Conservation (phyloP, 2,113 vertebrate genomes). For the Zapornia atra region DNA sequence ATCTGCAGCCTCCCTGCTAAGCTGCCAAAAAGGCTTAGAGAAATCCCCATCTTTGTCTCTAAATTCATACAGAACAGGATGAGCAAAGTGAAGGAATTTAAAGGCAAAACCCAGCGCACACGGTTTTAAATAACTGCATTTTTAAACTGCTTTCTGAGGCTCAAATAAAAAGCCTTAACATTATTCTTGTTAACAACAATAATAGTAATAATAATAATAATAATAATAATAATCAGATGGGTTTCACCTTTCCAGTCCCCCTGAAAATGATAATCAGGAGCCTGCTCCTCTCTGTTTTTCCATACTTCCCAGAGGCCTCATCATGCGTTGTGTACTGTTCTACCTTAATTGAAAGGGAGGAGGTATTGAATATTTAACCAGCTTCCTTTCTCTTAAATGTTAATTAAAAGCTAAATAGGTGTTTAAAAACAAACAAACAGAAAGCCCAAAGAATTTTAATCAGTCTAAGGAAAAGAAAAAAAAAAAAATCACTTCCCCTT, state of each 20-base stretch:
- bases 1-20: background rate
- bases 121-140: background rate
- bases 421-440: conserved; percentile 67
- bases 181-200: background rate
- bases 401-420: conserved; percentile 73
- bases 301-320: conserved; percentile 64
- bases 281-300: conserved; percentile 33
- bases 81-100: background rate
- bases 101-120: background rate
- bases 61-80: background rate
- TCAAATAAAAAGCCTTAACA: background rate
- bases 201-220: no score
- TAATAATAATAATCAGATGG: conserved; percentile 17
- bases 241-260: conserved; percentile 35
- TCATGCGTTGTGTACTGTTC: conserved; percentile 16
- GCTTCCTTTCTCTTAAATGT: conserved; percentile 63
- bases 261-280: conserved; percentile 52
- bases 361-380: conserved; percentile 71
- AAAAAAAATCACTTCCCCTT: conserved; percentile 52
- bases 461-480: background rate
- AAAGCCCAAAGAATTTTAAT: conserved; percentile 68
- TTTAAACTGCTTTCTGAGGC: background rate
- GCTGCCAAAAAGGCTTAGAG: background rate
- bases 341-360: conserved; percentile 72
- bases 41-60: background rate